Evolutionary conservation across 2,113 vertebrate genomes (phyloP).

Genomic region (Anhinga rufa): DNA sequence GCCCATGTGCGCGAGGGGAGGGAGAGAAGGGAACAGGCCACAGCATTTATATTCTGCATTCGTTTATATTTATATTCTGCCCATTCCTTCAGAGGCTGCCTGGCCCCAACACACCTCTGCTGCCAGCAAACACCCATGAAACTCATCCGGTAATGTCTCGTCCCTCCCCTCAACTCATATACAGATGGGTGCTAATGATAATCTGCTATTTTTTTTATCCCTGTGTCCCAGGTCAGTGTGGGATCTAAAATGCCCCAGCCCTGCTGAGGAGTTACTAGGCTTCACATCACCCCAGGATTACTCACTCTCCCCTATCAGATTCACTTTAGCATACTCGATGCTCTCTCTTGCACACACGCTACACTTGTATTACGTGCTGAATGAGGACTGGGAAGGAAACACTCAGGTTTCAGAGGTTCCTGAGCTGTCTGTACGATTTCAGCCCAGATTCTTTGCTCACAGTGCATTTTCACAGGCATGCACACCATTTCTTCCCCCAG

Average conservation of each 20-base stretch:
- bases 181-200: not conserved
- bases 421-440: not conserved
- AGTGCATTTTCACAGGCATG: not conserved
- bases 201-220: not conserved
- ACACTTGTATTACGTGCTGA: too few species aligned
- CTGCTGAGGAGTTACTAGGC: not conserved
- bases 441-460: not conserved
- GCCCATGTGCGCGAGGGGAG: fast-evolving
- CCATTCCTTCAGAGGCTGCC: not conserved
- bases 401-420: not conserved
- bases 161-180: not conserved
- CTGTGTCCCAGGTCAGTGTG: not conserved
- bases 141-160: not conserved
- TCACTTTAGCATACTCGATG: not conserved
- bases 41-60: not conserved
- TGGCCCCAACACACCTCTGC: not conserved
- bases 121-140: not conserved
- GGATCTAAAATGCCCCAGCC: not conserved
- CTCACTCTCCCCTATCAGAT: not conserved
- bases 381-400: not conserved
- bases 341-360: not conserved
- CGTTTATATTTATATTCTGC: not conserved
- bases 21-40: not conserved
- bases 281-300: not conserved
- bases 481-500: not conserved